These are phyloP conservation scores for Pollenia amentaria DNA, from an alignment of 2,888 invertebrate genomes.

Conservation along the genomic window DNA sequence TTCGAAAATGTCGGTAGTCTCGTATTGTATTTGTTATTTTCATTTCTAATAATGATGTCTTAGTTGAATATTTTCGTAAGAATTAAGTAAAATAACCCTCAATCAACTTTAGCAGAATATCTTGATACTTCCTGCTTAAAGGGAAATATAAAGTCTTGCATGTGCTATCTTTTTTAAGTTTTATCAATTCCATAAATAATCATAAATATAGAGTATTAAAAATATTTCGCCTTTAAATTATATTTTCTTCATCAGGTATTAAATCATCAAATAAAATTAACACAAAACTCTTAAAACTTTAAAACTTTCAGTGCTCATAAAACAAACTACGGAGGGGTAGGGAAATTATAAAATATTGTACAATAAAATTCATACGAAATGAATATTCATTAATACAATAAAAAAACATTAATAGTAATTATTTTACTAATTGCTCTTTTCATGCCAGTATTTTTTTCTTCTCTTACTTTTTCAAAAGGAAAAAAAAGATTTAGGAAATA, in stretches of 20 bases:
- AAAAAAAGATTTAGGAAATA: neutral
- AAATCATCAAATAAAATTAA: neutral
- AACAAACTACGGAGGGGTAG: neutral
- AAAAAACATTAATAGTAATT: conserved; percentile 24
- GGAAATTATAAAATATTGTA: conserved; percentile 33
- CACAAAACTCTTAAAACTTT: too few species aligned
- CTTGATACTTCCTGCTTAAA: neutral
- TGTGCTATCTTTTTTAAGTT: neutral
- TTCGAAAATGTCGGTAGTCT: too few species aligned
- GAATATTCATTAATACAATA: conserved; percentile 7
- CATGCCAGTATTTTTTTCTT: conserved; percentile 8
- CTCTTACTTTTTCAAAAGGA: conserved; percentile 16
- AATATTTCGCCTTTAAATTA: neutral
- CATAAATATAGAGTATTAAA: neutral
- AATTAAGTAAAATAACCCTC: too few species aligned
- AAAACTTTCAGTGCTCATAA: conserved; percentile 25
- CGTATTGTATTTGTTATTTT: too few species aligned
- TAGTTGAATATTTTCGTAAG: too few species aligned
- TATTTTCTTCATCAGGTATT: neutral
- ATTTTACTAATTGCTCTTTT: conserved; percentile 43
- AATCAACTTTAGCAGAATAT: neutral
- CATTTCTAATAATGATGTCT: too few species aligned
- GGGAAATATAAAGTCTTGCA: neutral
- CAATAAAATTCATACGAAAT: conserved; percentile 27
- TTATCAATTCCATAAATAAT: neutral